Percentiles rank a stretch among this genome's conserved stretches.
Evolutionary conservation across 2,888 invertebrate species (phyloP).

Genomic region (Nomada fucata): DNA sequence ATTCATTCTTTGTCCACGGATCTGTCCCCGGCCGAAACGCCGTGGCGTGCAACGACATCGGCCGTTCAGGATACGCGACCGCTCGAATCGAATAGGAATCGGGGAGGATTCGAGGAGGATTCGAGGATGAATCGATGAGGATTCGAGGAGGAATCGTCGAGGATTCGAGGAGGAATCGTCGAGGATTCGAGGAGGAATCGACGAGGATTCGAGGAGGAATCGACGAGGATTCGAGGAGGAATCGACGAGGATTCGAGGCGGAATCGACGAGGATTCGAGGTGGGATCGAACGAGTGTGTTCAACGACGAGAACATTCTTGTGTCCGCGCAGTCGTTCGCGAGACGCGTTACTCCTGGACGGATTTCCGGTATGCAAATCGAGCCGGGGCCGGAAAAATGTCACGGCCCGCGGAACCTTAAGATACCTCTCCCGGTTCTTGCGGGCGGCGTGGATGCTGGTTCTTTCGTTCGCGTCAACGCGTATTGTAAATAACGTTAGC

Average conservation of each 20-base stretch:
- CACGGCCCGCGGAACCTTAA: neutral
- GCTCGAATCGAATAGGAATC: slow-evolving; percentile 2
- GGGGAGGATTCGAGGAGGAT: too few relatives aligned
- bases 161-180: too few relatives aligned
- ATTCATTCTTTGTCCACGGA: slow-evolving; percentile 45
- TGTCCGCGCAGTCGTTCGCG: neutral
- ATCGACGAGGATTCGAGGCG: neutral
- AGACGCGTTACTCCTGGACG: slow-evolving; percentile 25
- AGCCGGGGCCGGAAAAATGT: neutral
- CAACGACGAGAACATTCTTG: neutral
- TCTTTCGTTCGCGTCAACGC: slow-evolving; percentile 19
- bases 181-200: slow-evolving; percentile 1
- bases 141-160: slow-evolving; percentile 4
- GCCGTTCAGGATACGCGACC: neutral
- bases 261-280: slow-evolving; percentile 1
- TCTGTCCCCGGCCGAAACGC: neutral
- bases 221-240: neutral
- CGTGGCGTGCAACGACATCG: neutral
- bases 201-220: too few relatives aligned
- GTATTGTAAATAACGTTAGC: slow-evolving; percentile 36
- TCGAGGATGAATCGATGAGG: neutral
- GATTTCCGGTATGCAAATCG: slow-evolving; percentile 52
- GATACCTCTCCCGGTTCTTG: slow-evolving; percentile 13
- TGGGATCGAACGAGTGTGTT: slow-evolving; percentile 14
- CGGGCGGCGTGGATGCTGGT: slow-evolving; percentile 4